Conservation (phyloP, 2,888 invertebrate species). For the Drosophila prolongata region DNA sequence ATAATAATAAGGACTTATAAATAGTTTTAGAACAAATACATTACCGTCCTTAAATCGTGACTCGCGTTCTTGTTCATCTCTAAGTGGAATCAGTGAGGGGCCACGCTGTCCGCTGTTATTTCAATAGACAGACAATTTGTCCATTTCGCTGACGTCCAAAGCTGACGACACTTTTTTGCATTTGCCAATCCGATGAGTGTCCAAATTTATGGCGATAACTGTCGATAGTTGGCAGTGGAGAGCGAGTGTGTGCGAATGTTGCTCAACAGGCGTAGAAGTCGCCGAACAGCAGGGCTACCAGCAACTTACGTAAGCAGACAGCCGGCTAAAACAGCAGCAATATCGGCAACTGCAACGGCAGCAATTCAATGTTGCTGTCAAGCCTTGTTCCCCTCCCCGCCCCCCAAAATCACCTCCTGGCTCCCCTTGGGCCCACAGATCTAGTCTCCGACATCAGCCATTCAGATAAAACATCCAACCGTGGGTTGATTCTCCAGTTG, state of each 20-base stretch:
- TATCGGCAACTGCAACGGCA: constrained; percentile 36
- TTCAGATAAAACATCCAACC: constrained; percentile 71
- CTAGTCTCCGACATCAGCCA: constrained; percentile 55
- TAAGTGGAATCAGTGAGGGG: constrained; percentile 5
- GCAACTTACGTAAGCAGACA: constrained; percentile 49
- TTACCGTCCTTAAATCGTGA: neutral
- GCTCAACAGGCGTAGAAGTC: constrained; percentile 62
- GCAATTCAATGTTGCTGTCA: constrained; percentile 72
- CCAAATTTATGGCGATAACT: constrained; percentile 81
- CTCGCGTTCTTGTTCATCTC: constrained; percentile 16
- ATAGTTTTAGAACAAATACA: too few relatives aligned
- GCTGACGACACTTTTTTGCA: constrained; percentile 74
- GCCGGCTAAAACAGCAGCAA: constrained; percentile 25
- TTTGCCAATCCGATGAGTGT: constrained; percentile 68
- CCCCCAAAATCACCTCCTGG: constrained; percentile 10
- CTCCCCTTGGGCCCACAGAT: constrained; percentile 26
- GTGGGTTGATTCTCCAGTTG: constrained; percentile 52
- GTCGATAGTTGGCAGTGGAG: constrained; percentile 68
- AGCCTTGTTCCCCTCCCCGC: constrained; percentile 32
- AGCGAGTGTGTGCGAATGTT: constrained; percentile 51
- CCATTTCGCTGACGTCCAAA: constrained; percentile 58
- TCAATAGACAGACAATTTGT: constrained; percentile 71
- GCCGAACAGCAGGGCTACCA: constrained; percentile 48
- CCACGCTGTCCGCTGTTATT: constrained; percentile 37
- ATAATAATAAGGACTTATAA: too few relatives aligned